Evolutionary conservation across 2,888 invertebrate species (phyloP).

Genomic region (Keiferia lycopersicella): DNA sequence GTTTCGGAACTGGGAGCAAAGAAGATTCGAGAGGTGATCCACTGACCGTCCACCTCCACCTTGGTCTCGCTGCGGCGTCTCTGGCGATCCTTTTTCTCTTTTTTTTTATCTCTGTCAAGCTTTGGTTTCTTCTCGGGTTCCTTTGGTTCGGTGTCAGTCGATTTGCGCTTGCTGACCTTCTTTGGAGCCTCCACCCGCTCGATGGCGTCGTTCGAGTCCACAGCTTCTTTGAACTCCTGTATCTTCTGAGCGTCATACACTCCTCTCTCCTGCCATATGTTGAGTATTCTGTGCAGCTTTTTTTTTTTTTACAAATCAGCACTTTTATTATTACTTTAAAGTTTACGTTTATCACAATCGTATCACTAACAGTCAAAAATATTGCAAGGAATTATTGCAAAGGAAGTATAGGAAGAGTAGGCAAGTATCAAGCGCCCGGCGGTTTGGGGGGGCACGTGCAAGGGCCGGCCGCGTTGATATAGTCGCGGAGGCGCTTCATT

Average conservation of each 20-base stretch:
- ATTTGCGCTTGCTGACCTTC: constrained; percentile 62
- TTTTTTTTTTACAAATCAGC: constrained; percentile 24
- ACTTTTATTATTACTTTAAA: constrained; percentile 23
- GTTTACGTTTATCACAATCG: constrained; percentile 27
- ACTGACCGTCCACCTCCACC: constrained; percentile 84
- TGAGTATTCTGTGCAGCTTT: too few species aligned
- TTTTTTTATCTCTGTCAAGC: constrained; percentile 46
- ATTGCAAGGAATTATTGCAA: constrained; percentile 9
- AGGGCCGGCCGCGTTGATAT: background rate
- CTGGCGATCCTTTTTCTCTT: constrained; percentile 49
- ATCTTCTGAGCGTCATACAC: too few species aligned
- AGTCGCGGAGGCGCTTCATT: constrained; percentile 9
- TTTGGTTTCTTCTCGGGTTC: constrained; percentile 71
- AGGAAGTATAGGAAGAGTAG: background rate
- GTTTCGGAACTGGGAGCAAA: too few species aligned
- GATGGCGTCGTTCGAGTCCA: constrained; percentile 67
- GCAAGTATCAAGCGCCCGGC: constrained; percentile 3
- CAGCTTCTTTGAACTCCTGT: too few species aligned
- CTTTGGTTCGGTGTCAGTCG: constrained; percentile 54
- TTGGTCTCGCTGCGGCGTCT: constrained; percentile 71
- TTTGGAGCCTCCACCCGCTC: constrained; percentile 37
- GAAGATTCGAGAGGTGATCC: too few species aligned
- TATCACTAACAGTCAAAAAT: constrained; percentile 24
- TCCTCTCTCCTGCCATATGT: too few species aligned
- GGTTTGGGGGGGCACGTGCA: constrained; percentile 20